Conservation (phyloP, 1,140 invertebrate genomes). For the Zaprionus kolodkinae region DNA sequence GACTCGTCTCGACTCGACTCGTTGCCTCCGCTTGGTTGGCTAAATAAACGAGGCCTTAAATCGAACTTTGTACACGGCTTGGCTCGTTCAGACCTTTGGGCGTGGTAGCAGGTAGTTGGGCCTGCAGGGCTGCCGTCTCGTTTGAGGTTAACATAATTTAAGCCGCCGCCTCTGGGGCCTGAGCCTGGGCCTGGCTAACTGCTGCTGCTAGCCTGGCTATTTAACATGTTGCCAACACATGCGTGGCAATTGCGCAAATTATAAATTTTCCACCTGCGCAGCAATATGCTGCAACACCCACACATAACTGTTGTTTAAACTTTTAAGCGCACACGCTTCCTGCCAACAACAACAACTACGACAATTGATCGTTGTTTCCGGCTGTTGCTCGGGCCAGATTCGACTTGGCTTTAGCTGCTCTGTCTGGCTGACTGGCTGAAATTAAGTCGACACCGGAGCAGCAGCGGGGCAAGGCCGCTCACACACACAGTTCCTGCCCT, state of each 20-base stretch:
- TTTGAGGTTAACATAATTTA: constrained; percentile 83
- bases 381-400: constrained; percentile 33
- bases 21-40: constrained; percentile 47
- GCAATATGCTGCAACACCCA: constrained; percentile 55
- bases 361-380: constrained; percentile 80
- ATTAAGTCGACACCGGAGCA: constrained; percentile 71
- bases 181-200: constrained; percentile 39
- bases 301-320: constrained; percentile 63
- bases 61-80: constrained; percentile 75
- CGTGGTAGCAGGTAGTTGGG: constrained; percentile 8
- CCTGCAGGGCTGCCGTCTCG: constrained; percentile 58
- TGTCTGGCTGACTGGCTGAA: constrained; percentile 34
- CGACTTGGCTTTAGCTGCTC: constrained; percentile 26
- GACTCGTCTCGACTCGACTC: constrained; percentile 18
- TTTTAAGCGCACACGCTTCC: constrained; percentile 74
- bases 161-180: constrained; percentile 39
- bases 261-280: constrained; percentile 81
- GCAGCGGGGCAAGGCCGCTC: constrained; percentile 11
- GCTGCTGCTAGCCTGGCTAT: constrained; percentile 49
- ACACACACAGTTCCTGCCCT: constrained; percentile 10
- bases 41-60: constrained; percentile 83
- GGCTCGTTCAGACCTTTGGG: constrained; percentile 22
- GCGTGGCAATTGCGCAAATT: constrained; percentile 78
- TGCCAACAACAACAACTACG: constrained; percentile 57
- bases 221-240: constrained; percentile 76